Conservation (phyloP, 2,113 vertebrate genomes). For the Egretta garzetta region DNA sequence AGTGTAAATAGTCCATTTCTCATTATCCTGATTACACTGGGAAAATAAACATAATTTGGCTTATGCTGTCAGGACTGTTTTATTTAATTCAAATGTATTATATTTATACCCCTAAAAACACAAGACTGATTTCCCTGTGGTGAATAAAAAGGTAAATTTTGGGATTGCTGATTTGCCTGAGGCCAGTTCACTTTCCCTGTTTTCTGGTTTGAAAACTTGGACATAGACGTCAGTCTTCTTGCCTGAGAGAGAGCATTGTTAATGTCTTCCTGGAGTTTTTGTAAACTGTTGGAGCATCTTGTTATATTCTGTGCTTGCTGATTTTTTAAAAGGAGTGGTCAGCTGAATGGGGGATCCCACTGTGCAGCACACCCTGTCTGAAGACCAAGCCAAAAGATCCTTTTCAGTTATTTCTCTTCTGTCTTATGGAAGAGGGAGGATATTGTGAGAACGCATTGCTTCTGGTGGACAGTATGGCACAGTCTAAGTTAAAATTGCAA, state of each 20-base stretch:
- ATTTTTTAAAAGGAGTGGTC: neutral
- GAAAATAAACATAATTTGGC: neutral
- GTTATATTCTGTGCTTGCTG: no score
- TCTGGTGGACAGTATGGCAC: accelerated
- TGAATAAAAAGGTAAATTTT: neutral
- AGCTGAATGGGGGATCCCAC: neutral
- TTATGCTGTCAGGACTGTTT: neutral
- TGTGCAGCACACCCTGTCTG: neutral
- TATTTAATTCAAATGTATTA: neutral
- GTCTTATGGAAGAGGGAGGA: neutral
- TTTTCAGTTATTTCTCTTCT: neutral
- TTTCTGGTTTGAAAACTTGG: neutral
- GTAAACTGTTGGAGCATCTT: neutral
- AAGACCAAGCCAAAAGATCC: neutral
- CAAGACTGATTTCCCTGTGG: neutral
- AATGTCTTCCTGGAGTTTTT: neutral
- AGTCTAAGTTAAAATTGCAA: neutral
- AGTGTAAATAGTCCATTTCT: neutral
- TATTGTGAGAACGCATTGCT: neutral
- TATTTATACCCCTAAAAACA: neutral
- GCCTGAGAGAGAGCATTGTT: neutral
- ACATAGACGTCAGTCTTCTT: neutral
- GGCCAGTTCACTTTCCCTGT: neutral
- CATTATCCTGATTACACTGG: neutral
- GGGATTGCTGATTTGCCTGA: neutral